Evolutionary conservation across 2,797 vertebrate genomes (phyloP), one percentile per base, ranked within the genome.

Genomic region (Hybognathus amarus): DNA sequence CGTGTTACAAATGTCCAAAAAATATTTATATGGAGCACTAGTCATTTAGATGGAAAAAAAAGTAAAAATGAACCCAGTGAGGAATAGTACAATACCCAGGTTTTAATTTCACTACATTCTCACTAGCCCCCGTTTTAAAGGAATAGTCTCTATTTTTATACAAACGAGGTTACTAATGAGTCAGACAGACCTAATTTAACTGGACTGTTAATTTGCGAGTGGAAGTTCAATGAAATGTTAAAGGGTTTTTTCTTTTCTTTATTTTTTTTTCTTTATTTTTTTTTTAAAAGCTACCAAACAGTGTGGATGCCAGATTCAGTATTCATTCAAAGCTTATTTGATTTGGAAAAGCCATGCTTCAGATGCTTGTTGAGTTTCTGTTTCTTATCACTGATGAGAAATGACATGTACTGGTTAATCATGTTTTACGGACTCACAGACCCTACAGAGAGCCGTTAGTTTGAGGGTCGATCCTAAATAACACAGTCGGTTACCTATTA

Each of bases 141-240:
- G 90, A 93, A 90, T 91, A 93, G 87, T 92, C 90, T 94, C 91
- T 95, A 95, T 95, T 95, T 96, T 95, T 96, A 91, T 95, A 95
- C 83, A 86, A 89, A 91, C 87, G 50, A 85, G 88, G 82, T 90
- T 86, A 90, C 87, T 89, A 87, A 89, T 87, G 90, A 86, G 83
- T 91, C 79, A 88, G 10, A 86, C 75, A 92, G 85, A 87, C 91
- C 88, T 74, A 70, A 80, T 89, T 85, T 75, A 80, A 83, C 76
- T 70, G 83, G 85, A 85, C 88, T 91, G 88, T 92, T 91, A 91
- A 91, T 89, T 64, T 83, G 86, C 67, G 54, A 88, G 52, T 78
- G 77, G 70, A 92, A 85, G 90, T 83, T 74, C 88, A 77, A 71
- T 42, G 24, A 52, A 20, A 71, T 20, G 54, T 33, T 42, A 8